phyloP scores from a whole-genome alignment of 2,888 invertebrate genomes.

The Hyalella azteca region DNA sequence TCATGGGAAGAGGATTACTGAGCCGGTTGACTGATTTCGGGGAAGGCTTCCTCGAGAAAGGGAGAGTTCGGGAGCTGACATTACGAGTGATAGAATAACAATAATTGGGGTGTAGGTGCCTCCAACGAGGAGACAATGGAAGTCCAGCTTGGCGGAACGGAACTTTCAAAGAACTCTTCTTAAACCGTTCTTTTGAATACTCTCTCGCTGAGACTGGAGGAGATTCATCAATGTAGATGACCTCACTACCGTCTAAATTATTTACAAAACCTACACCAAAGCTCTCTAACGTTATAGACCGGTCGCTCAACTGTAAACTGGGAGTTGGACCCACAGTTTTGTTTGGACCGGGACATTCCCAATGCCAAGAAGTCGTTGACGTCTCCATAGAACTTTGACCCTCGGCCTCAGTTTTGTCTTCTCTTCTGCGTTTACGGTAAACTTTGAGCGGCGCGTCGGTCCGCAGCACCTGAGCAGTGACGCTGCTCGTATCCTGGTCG shows the following conservation, averaged over 20 bases:
- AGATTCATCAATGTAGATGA: slow-evolving; percentile 1
- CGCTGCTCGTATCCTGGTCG: neutral
- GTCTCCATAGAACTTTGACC: neutral
- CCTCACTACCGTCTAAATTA: neutral
- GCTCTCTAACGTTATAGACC: neutral
- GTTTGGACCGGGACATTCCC: neutral
- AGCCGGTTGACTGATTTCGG: neutral
- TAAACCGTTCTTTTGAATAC: neutral
- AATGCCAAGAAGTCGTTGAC: neutral
- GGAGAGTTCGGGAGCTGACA: neutral
- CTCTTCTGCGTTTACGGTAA: slow-evolving; percentile 7
- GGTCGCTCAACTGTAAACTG: neutral
- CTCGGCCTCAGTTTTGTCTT: neutral
- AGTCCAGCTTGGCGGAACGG: neutral
- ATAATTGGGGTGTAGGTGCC: neutral
- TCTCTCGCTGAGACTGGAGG: neutral
- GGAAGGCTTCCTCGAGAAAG: slow-evolving; percentile 9
- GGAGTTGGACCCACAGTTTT: neutral
- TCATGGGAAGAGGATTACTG: slow-evolving; percentile 2
- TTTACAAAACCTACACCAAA: slow-evolving; percentile 13
- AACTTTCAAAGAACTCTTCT: neutral
- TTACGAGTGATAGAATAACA: neutral
- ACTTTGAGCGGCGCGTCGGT: neutral
- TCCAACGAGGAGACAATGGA: slow-evolving; percentile 13
- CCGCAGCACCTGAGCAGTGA: neutral